Conservation (phyloP, 2,888 invertebrate species). For the Eupithecia pulchellata region DNA sequence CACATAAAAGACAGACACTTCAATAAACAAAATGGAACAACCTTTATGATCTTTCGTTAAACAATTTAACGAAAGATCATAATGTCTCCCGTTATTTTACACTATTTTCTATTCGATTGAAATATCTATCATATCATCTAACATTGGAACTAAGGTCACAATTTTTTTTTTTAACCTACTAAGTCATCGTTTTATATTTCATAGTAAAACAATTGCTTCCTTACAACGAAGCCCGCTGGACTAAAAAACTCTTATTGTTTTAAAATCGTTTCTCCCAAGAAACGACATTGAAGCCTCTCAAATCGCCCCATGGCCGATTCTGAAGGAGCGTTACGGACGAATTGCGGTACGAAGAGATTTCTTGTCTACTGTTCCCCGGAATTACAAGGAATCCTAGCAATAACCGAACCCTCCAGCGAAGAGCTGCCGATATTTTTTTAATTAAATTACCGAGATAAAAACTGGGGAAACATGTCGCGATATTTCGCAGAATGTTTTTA, state of each 20-base stretch:
- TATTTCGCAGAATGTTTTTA: constrained; percentile 43
- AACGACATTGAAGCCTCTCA: constrained; percentile 11
- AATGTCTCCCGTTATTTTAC: too few species aligned
- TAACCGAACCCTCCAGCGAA: constrained; percentile 61
- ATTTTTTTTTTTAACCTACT: too few species aligned
- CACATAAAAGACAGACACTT: neutral
- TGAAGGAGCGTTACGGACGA: constrained; percentile 51
- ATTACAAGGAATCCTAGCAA: constrained; percentile 60
- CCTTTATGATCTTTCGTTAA: too few species aligned
- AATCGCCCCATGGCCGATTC: constrained; percentile 22
- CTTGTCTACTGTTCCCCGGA: constrained; percentile 48
- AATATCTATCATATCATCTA: too few species aligned
- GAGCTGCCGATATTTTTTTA: constrained; percentile 65
- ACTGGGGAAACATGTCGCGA: constrained; percentile 47
- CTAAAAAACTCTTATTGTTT: neutral
- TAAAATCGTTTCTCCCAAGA: constrained; percentile 4
- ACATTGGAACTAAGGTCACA: too few species aligned
- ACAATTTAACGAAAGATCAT: too few species aligned
- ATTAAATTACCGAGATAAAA: constrained; percentile 63
- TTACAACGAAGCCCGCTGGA: neutral
- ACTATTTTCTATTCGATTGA: too few species aligned
- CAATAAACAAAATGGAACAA: neutral
- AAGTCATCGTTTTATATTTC: too few species aligned
- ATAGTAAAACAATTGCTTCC: neutral
- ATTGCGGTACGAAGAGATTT: constrained; percentile 60